Evolutionary conservation across 2,797 vertebrate species (phyloP), one percentile per base, ranked within the genome.

Genomic region (Silurus lanzhouensis): DNA sequence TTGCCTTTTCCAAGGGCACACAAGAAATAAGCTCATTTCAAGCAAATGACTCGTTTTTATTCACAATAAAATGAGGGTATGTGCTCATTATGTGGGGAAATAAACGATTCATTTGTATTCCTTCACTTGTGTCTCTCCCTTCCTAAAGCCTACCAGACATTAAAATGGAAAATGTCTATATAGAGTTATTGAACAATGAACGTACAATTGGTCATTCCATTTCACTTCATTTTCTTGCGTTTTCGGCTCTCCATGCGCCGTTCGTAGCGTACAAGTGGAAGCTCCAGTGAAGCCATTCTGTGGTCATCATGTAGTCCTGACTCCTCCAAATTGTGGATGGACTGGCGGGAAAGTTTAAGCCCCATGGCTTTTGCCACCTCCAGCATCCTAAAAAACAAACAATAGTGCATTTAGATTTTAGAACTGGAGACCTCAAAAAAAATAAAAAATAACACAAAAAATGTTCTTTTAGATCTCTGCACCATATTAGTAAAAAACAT

Each of bases 291-390:
- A 10, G 94, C 98, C 46, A 95, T 77, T 67, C 86, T 96, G 92
- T 97, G 96, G 1, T 93, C 92, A 1, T 96, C 93, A 1, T 83
- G 86, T 1, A 25, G 9, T n/a, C 25, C 86, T 0, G 13, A 27
- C 5, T 88, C 68, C 0, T 85, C 89, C 0, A 75, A 83, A 0
- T 84, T 92, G 0, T 22, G 80, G 19, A 92, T 88, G 38, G 85
- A 84, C 1, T 81, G 92, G 91, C 94, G 97, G 44, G 83, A 92
- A 61, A 99, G 83, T 83, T 93, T 96, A 92, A 99, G 90, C 48
- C 97, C 93, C 97, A 99, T 96, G 48, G 96, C 95, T 90, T 93
- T 99, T 0, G 98, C 97, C 0, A 99, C 90, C 88, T 98, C 97
- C 74, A 95, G 87, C 72, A 99, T 96, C 94, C 98, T 99, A 90